Percentiles rank a stretch among this genome's conserved stretches.
These are phyloP conservation scores for Nomada flava DNA, from an alignment of 2,888 invertebrate species.

Conservation along the genomic window DNA sequence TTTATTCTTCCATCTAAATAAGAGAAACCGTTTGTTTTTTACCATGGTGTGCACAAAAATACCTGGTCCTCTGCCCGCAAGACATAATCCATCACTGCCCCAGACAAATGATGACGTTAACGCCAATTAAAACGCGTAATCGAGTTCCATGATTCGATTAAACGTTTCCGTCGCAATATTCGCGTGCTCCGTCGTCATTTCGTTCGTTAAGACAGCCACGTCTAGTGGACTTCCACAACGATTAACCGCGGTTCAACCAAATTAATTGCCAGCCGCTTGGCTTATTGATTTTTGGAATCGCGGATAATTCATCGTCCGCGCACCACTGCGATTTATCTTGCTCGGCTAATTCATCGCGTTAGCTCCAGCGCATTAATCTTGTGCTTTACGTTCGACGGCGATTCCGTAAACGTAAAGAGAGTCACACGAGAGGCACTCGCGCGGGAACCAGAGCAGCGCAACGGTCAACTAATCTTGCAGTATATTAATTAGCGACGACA, in stretches of 20 bases:
- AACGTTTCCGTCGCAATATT: conserved; percentile 9
- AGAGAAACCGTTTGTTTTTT: no score
- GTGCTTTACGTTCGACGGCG: conserved; percentile 15
- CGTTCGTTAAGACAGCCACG: conserved; percentile 27
- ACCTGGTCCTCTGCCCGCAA: background rate
- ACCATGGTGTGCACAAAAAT: background rate
- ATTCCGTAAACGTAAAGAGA: conserved; percentile 41
- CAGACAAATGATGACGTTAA: conserved; percentile 35
- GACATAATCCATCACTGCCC: background rate
- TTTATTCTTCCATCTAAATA: no score
- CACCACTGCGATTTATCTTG: conserved; percentile 50
- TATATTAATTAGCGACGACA: conserved; percentile 19
- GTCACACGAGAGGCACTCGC: background rate
- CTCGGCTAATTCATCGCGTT: conserved; percentile 53
- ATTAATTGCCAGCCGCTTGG: conserved; percentile 47
- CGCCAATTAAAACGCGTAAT: conserved; percentile 34
- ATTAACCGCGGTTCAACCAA: conserved; percentile 36
- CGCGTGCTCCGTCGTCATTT: background rate
- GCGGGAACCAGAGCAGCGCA: conserved; percentile 36
- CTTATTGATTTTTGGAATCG: conserved; percentile 58
- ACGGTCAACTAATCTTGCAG: conserved; percentile 7
- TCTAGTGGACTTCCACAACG: conserved; percentile 13
- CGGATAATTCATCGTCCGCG: conserved; percentile 46
- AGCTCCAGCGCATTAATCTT: conserved; percentile 44
- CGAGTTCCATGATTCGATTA: conserved; percentile 17